Evolutionary conservation across 2,888 invertebrate species (phyloP).

Genomic region (Parnassius apollo): DNA sequence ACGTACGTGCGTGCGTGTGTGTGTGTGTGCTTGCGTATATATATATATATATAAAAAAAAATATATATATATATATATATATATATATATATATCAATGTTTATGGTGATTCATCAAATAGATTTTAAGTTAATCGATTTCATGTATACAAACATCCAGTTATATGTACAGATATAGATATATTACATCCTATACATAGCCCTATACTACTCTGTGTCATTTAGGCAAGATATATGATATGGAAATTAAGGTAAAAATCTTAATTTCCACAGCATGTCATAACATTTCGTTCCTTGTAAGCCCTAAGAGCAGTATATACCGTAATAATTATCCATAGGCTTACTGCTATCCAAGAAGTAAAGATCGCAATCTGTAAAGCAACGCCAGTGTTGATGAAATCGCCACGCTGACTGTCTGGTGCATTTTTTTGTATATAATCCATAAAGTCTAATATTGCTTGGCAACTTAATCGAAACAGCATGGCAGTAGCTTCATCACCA

Average conservation of each 20-base stretch:
- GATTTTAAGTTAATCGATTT: too few species aligned
- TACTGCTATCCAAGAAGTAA: conserved; percentile 83
- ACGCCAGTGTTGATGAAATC: conserved; percentile 87
- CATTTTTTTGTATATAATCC: conserved; percentile 89
- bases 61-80: too few species aligned
- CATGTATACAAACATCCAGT: too few species aligned
- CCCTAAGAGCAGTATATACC: conserved; percentile 77
- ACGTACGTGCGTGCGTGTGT: too few species aligned
- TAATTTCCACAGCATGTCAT: conserved; percentile 74
- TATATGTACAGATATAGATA: not conserved
- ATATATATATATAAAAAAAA: too few species aligned
- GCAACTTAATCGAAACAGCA: conserved; percentile 85
- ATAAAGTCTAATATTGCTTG: conserved; percentile 90
- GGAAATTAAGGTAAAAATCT: conserved; percentile 5
- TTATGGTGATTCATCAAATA: too few species aligned
- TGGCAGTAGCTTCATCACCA: conserved; percentile 81
- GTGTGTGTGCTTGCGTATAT: too few species aligned
- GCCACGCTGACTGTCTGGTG: conserved; percentile 83
- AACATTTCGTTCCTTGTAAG: conserved; percentile 66
- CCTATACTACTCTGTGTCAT: too few species aligned
- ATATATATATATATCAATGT: too few species aligned
- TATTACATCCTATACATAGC: too few species aligned
- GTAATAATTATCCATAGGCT: conserved; percentile 78
- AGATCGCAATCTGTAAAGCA: conserved; percentile 84
- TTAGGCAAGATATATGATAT: not conserved